A percentile compares a stretch with the other conserved stretches of the same genome.
Conservation (phyloP, 2,113 vertebrate genomes). For the Campylorhamphus procurvoides region DNA sequence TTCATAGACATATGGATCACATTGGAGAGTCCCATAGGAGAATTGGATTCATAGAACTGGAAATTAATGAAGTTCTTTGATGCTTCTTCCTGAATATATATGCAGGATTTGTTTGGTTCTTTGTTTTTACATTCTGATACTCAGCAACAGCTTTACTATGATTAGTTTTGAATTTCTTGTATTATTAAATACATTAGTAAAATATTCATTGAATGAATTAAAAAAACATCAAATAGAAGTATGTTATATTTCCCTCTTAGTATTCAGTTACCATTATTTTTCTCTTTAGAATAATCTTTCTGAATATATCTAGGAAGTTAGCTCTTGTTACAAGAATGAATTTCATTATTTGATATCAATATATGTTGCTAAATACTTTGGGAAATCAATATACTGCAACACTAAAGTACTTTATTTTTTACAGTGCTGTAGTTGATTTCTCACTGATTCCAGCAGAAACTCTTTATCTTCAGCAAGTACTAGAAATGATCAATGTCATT, state of each 20-base stretch:
- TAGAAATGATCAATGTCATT: background rate
- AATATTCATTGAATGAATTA: background rate
- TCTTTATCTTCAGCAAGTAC: background rate
- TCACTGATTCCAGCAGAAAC: background rate
- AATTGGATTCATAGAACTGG: background rate
- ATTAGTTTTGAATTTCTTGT: background rate
- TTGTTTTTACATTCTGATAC: background rate
- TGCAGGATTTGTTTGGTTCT: background rate
- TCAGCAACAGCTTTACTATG: background rate
- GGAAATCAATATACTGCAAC: conserved; percentile 33
- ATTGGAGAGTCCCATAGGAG: background rate
- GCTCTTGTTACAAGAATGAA: background rate
- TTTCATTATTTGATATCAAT: background rate
- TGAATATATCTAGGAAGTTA: background rate
- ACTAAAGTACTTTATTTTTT: background rate
- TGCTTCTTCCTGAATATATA: background rate
- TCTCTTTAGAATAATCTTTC: background rate
- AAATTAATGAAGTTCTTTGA: background rate
- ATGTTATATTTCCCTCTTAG: background rate
- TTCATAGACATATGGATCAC: background rate
- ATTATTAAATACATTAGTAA: background rate
- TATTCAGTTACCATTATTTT: background rate
- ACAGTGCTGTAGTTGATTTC: background rate
- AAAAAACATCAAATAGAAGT: background rate
- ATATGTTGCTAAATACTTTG: background rate